Conservation (phyloP, 2,888 invertebrate species). For the Pelosia muscerda region DNA sequence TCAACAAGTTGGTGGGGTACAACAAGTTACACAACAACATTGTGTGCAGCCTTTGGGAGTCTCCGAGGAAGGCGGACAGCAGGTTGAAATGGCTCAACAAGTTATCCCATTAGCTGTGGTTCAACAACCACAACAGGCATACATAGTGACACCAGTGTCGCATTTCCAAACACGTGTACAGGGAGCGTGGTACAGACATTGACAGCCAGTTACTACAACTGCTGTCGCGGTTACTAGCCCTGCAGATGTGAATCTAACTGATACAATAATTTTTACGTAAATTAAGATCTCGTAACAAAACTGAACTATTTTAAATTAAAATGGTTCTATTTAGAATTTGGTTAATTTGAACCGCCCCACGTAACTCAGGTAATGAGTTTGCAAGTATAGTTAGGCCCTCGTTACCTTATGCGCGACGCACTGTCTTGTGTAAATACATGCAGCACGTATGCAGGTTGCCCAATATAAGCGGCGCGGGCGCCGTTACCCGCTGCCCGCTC, state of each 20-base stretch:
- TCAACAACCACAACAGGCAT: slow-evolving; percentile 88
- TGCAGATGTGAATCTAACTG: slow-evolving; percentile 43
- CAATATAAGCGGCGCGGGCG: too few species aligned
- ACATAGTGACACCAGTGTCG: slow-evolving; percentile 89
- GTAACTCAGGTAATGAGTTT: slow-evolving; percentile 82
- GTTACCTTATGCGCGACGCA: too few species aligned
- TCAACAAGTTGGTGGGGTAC: slow-evolving; percentile 76
- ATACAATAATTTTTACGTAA: slow-evolving; percentile 60
- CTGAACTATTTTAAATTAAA: slow-evolving; percentile 58
- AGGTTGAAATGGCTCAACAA: slow-evolving; percentile 88
- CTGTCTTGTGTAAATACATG: too few species aligned
- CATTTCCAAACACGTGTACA: slow-evolving; percentile 89
- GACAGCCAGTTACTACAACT: slow-evolving; percentile 58
- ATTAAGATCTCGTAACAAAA: slow-evolving; percentile 62
- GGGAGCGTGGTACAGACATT: slow-evolving; percentile 87
- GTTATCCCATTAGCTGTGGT: slow-evolving; percentile 89
- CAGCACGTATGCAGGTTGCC: too few species aligned
- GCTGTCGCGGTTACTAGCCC: slow-evolving; percentile 45
- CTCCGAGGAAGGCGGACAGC: slow-evolving; percentile 83
- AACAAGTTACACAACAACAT: slow-evolving; percentile 82
- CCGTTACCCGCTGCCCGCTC: too few species aligned
- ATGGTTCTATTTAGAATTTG: slow-evolving; percentile 52
- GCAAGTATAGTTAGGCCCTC: slow-evolving; percentile 66
- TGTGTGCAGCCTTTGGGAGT: slow-evolving; percentile 83
- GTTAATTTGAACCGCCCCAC: slow-evolving; percentile 61